Percentiles rank a stretch among this genome's conserved stretches.
Evolutionary conservation across 1,140 invertebrate species (phyloP).

Genomic region (Venustaconcha ellipsiformis): DNA sequence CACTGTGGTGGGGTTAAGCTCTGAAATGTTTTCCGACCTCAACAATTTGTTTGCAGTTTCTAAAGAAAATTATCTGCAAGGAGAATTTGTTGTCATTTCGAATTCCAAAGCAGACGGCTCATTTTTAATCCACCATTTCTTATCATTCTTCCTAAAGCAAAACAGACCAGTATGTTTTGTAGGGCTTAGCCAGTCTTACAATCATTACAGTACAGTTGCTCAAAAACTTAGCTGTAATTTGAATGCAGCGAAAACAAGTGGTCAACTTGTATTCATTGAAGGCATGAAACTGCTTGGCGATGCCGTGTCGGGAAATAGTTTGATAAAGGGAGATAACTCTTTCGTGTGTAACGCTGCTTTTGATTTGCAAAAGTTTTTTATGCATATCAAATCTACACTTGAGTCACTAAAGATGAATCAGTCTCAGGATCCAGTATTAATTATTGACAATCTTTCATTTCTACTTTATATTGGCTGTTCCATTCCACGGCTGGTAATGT

Average conservation of each 20-base stretch:
- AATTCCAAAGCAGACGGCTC: conserved; percentile 34
- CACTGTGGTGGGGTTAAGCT: too few species aligned
- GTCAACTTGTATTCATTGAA: conserved; percentile 45
- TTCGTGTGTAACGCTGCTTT: background rate
- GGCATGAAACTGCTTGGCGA: conserved; percentile 40
- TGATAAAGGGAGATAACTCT: conserved; percentile 1
- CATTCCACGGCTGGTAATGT: conserved; percentile 16
- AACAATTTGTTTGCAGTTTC: conserved; percentile 35
- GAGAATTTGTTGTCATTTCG: conserved; percentile 25
- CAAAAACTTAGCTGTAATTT: conserved; percentile 50
- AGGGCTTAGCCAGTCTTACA: conserved; percentile 41
- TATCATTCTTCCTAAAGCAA: conserved; percentile 35
- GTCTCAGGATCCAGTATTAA: conserved; percentile 21
- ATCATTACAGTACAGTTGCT: conserved; percentile 49
- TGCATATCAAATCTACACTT: background rate
- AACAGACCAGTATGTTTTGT: conserved; percentile 37
- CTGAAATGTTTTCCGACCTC: conserved; percentile 30
- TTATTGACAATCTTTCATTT: conserved; percentile 48
- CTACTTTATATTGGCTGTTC: conserved; percentile 39
- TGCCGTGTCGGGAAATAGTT: conserved; percentile 6
- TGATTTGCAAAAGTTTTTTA: conserved; percentile 3
- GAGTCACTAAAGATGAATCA: background rate
- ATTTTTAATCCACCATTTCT: conserved; percentile 46
- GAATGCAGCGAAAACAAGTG: conserved; percentile 27
- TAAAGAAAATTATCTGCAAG: conserved; percentile 1